Conservation (phyloP, 2,113 vertebrate genomes). For the Passer domesticus region DNA sequence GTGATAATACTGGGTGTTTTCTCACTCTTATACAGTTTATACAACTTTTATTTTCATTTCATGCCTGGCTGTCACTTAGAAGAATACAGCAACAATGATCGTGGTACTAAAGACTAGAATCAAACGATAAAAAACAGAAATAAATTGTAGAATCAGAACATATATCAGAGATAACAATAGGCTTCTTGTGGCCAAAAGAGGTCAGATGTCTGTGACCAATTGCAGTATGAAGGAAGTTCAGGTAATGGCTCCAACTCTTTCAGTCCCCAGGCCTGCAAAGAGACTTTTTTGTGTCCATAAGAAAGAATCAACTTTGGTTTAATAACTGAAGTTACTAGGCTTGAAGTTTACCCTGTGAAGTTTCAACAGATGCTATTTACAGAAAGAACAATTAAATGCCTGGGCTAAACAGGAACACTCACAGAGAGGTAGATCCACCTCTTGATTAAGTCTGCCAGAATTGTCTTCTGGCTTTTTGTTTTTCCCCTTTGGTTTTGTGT, state of each 20-base stretch:
- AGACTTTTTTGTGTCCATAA: not conserved
- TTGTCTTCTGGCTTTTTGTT: not conserved
- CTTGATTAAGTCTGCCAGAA: not conserved
- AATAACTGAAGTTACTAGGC: not conserved
- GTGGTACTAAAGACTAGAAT: not conserved
- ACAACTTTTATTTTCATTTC: constrained; percentile 8
- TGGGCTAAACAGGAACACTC: not conserved
- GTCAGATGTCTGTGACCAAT: not conserved
- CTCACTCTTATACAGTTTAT: not conserved
- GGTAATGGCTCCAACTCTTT: not conserved
- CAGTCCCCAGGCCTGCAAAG: not conserved
- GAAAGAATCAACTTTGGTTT: not conserved
- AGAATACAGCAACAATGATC: not conserved
- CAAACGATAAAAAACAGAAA: not conserved
- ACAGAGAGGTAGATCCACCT: not conserved
- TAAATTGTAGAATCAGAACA: not conserved
- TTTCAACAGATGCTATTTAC: not conserved
- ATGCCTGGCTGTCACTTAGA: not conserved
- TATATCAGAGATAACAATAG: not conserved
- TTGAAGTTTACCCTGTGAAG: not conserved
- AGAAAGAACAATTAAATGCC: not conserved
- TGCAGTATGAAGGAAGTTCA: not conserved
- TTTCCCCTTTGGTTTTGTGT: not conserved
- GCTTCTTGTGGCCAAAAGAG: not conserved
- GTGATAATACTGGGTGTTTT: not conserved